These are phyloP conservation scores for Python bivittatus DNA, from an alignment of 2,113 vertebrate genomes.

Conservation along the genomic window DNA sequence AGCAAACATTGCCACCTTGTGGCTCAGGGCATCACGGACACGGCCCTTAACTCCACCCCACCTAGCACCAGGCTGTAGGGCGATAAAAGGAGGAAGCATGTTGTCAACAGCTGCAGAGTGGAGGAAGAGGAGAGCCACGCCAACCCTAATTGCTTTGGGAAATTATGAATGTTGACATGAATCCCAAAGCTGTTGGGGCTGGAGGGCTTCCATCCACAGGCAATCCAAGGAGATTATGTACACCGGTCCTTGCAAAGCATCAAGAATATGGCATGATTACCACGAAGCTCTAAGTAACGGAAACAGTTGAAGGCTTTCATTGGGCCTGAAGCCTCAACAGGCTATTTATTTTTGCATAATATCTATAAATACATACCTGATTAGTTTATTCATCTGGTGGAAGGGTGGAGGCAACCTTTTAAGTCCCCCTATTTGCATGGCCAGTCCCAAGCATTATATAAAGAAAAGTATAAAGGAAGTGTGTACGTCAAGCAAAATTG, in stretches of 20 bases:
- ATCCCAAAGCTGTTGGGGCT: not conserved
- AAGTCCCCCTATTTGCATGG: too few relatives aligned
- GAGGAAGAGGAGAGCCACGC: accelerated
- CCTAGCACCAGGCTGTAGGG: not conserved
- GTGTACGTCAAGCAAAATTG: too few relatives aligned
- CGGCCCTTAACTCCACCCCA: not conserved
- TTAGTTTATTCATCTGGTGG: not conserved
- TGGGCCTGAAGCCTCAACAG: not conserved
- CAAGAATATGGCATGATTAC: not conserved
- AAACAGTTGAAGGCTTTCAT: not conserved
- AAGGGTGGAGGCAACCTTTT: accelerated
- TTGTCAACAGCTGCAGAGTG: not conserved
- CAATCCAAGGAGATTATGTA: not conserved
- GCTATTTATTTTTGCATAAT: not conserved
- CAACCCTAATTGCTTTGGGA: accelerated
- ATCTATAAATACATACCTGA: not conserved
- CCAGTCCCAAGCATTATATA: too few relatives aligned
- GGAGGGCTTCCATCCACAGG: not conserved
- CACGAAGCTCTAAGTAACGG: not conserved
- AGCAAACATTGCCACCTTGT: slow-evolving; percentile 67
- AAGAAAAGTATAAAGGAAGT: too few relatives aligned
- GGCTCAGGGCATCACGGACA: not conserved
- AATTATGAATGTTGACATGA: not conserved
- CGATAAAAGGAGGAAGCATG: not conserved
- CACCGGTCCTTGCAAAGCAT: accelerated